Conservation (phyloP, 2,113 vertebrate genomes). For the Nymphicus hollandicus region DNA sequence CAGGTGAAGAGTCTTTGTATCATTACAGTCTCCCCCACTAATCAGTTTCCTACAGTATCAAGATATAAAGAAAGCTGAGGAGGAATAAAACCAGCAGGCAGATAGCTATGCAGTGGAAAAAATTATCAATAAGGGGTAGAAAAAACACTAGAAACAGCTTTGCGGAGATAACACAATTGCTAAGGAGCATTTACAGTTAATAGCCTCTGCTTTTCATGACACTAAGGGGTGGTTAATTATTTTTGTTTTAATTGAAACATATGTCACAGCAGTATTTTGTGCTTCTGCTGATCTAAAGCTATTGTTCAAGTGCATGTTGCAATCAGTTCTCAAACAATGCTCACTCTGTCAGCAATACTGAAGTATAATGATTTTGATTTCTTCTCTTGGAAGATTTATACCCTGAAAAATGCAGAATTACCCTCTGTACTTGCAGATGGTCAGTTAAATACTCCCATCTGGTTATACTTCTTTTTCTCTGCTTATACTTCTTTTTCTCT, state of each 20-base stretch:
- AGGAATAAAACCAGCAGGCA: background rate
- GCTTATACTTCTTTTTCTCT: background rate
- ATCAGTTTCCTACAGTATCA: background rate
- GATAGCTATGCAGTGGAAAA: background rate
- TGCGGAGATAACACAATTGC: background rate
- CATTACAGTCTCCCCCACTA: background rate
- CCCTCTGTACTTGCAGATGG: conserved; percentile 35
- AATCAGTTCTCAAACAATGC: conserved; percentile 47
- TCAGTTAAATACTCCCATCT: conserved; percentile 45
- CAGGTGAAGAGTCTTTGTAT: conserved; percentile 12
- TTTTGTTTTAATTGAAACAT: conserved; percentile 35
- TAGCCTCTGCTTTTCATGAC: background rate
- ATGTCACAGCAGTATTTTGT: conserved; percentile 16
- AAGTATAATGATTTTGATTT: conserved; percentile 51
- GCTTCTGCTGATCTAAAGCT: conserved; percentile 33
- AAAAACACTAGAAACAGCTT: background rate
- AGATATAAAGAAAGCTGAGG: background rate
- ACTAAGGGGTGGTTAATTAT: background rate
- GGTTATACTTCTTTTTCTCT: background rate
- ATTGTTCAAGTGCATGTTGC: conserved; percentile 32
- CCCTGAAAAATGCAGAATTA: background rate
- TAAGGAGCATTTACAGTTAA: conserved; percentile 3
- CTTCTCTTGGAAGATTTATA: conserved; percentile 36
- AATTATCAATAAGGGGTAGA: background rate
- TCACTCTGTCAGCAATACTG: conserved; percentile 23